These are phyloP conservation scores for Cataglyphis livida DNA, from an alignment of 2,888 invertebrate genomes.

Conservation along the genomic window DNA sequence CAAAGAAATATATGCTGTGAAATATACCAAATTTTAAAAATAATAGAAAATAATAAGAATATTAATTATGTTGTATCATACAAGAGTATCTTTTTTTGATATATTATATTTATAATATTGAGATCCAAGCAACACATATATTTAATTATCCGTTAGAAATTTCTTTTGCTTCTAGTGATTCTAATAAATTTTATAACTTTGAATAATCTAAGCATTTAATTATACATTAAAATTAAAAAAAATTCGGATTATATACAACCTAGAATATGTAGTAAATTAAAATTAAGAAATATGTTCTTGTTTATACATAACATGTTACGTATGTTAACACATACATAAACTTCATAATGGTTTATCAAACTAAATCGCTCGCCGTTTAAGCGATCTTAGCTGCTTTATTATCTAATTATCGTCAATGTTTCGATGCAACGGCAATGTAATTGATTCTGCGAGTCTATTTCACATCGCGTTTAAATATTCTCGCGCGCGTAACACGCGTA, in stretches of 20 bases:
- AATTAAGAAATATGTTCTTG: neutral
- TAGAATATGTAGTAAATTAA: neutral
- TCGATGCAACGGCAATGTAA: constrained; percentile 14
- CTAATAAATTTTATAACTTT: neutral
- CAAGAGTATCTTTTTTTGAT: neutral
- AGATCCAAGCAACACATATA: neutral
- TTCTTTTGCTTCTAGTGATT: neutral
- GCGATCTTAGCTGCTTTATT: neutral
- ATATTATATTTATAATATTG: neutral
- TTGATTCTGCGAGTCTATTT: constrained; percentile 19
- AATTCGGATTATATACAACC: neutral
- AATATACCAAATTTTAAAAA: neutral
- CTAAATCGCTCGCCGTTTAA: neutral
- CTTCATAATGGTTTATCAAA: neutral
- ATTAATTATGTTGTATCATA: constrained; percentile 1
- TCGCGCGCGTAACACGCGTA: neutral
- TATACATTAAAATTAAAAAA: neutral
- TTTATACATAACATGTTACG: neutral
- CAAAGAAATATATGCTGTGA: neutral
- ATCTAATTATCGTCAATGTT: constrained; percentile 6
- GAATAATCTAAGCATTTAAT: neutral
- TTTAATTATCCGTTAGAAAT: neutral
- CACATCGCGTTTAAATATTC: neutral
- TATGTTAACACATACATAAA: neutral
- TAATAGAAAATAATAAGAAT: neutral